Conservation (phyloP, 2,113 vertebrate genomes). For the Sphaerodactylus townsendi region DNA sequence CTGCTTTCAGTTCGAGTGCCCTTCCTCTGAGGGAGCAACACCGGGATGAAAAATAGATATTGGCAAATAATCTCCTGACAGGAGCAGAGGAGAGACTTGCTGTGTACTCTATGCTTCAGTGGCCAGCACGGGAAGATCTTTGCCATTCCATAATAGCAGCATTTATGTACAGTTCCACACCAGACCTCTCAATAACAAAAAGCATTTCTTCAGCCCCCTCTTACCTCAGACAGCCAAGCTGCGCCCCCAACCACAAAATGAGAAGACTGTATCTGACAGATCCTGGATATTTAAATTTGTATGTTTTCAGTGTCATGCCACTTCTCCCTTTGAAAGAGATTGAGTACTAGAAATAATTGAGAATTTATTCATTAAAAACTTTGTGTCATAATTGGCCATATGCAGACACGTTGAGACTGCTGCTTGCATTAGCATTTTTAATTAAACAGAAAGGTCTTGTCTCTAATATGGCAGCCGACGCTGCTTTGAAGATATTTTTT, state of each 20-base stretch:
- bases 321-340: conserved; percentile 49
- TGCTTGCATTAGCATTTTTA: conserved; percentile 68
- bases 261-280: conserved; percentile 12
- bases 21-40: conserved; percentile 59
- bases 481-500: conserved; percentile 50
- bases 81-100: conserved; percentile 34
- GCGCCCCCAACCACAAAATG: background rate
- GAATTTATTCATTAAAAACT: conserved; percentile 67
- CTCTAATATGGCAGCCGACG: conserved; percentile 40
- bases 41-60: conserved; percentile 38
- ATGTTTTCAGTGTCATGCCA: conserved; percentile 21
- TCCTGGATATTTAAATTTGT: conserved; percentile 47
- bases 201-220: background rate
- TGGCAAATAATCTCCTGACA: conserved; percentile 42
- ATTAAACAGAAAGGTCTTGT: conserved; percentile 63
- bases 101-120: conserved; percentile 16
- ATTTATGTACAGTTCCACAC: background rate
- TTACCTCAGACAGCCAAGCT: conserved; percentile 22
- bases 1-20: conserved; percentile 52
- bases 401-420: conserved; percentile 57
- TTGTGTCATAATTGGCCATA: conserved; percentile 65
- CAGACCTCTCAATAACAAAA: conserved; percentile 6
- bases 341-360: conserved; percentile 62
- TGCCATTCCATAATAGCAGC: conserved; percentile 18
- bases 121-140: conserved; percentile 46